Conservation (phyloP, 2,113 vertebrate species). For the Prunella fulvescens region DNA sequence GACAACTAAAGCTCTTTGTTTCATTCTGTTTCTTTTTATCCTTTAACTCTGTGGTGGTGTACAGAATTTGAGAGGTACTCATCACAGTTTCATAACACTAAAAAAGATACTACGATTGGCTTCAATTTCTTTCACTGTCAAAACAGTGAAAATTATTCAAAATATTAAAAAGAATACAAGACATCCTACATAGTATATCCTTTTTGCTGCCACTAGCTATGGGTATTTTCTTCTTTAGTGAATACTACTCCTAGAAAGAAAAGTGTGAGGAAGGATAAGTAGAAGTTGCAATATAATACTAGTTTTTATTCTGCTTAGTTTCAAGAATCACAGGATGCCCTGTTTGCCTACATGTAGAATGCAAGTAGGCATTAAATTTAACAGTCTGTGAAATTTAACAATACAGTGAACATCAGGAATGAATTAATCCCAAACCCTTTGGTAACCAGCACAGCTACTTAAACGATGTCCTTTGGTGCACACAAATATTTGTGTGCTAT, state of each 20-base stretch:
- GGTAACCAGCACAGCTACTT: slow-evolving; percentile 33
- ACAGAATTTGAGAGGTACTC: neutral
- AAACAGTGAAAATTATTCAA: neutral
- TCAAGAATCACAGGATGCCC: neutral
- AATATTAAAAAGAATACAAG: neutral
- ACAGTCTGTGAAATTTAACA: slow-evolving; percentile 41
- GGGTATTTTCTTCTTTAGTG: neutral
- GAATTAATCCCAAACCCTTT: slow-evolving; percentile 27
- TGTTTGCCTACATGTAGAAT: neutral
- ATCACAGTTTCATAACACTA: neutral
- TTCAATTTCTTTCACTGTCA: neutral
- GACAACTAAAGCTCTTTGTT: neutral
- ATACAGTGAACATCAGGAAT: slow-evolving; percentile 47
- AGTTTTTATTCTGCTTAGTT: neutral
- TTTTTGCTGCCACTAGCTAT: neutral
- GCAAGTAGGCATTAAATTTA: neutral
- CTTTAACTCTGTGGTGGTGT: neutral
- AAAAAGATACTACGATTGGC: neutral
- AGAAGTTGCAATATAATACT: neutral
- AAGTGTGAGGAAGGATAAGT: neutral
- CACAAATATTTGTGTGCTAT: neutral
- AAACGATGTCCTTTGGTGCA: neutral
- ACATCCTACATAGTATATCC: neutral
- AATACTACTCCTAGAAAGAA: neutral
- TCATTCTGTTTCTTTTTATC: neutral